Conservation (phyloP, 2,888 invertebrate species). For the Dyspetes luteomarginatus region DNA sequence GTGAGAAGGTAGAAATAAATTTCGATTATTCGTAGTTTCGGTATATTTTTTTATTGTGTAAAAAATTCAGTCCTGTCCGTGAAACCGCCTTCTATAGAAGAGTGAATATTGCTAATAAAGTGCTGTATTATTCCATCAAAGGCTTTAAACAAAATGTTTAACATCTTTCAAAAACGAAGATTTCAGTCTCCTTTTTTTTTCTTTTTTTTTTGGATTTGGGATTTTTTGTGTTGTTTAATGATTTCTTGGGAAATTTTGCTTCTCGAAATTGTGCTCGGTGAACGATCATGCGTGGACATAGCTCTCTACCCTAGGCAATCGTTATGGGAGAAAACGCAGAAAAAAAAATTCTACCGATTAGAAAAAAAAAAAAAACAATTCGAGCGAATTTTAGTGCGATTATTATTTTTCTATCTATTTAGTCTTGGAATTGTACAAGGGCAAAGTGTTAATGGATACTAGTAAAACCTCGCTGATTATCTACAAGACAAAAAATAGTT, state of each 20-base stretch:
- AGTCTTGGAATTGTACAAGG: conserved; percentile 10
- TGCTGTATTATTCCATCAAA: conserved; percentile 22
- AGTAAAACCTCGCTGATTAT: conserved; percentile 22
- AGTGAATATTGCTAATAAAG: conserved; percentile 43
- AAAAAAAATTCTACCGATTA: conserved; percentile 5
- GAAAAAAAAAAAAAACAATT: conserved; percentile 9
- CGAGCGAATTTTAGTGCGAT: conserved; percentile 1
- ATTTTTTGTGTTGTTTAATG: too few relatives aligned
- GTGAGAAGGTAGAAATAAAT: background rate
- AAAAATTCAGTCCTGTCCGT: conserved; percentile 31
- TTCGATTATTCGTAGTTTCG: conserved; percentile 4
- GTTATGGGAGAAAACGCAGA: conserved; percentile 19
- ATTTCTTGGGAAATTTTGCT: conserved; percentile 15
- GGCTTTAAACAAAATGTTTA: background rate
- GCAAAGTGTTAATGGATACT: conserved; percentile 51
- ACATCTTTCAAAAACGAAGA: background rate
- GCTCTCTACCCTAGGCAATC: conserved; percentile 24
- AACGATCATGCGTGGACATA: conserved; percentile 57
- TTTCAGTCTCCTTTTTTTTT: too few relatives aligned
- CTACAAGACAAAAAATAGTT: background rate
- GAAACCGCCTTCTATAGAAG: conserved; percentile 20
- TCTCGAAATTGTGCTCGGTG: conserved; percentile 42
- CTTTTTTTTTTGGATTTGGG: too few relatives aligned
- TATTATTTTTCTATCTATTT: background rate
- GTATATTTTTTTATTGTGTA: conserved; percentile 18